These are phyloP conservation scores for Hystrix cristata DNA, from an alignment of 2,113 vertebrate species.

Conservation along the genomic window DNA sequence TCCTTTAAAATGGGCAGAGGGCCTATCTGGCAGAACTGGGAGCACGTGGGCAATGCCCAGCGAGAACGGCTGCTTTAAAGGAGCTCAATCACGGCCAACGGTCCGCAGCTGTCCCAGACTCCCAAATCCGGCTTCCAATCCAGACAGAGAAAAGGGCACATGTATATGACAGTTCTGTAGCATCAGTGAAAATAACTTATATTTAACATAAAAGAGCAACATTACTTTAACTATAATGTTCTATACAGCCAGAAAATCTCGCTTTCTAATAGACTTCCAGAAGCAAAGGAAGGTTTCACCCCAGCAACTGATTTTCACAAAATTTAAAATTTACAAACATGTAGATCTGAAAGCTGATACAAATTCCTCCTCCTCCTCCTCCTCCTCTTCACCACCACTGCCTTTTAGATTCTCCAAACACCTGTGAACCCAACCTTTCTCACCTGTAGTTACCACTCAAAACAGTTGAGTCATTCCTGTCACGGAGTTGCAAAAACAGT, in stretches of 20 bases:
- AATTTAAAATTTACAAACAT: background rate
- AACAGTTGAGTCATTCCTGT: background rate
- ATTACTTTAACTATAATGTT: background rate
- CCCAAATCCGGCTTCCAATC: background rate
- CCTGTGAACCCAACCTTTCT: background rate
- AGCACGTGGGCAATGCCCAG: background rate
- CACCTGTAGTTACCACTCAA: background rate
- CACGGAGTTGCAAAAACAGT: background rate
- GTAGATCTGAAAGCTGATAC: background rate
- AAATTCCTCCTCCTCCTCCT: background rate
- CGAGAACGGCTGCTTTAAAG: background rate
- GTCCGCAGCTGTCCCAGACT: background rate
- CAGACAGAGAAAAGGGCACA: background rate
- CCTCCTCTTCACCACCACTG: background rate
- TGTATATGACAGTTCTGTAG: background rate
- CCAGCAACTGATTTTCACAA: background rate
- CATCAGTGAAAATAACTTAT: background rate
- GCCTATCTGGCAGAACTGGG: background rate
- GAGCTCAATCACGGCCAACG: accelerated
- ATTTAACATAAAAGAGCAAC: background rate
- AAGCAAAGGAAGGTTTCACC: background rate
- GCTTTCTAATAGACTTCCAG: background rate
- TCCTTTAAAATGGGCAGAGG: background rate
- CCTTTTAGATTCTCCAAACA: background rate
- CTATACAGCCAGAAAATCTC: background rate